Percentiles rank a stretch among this genome's conserved stretches.
Conservation (phyloP, 1,140 invertebrate genomes). For the Trinorchestia longiramus region DNA sequence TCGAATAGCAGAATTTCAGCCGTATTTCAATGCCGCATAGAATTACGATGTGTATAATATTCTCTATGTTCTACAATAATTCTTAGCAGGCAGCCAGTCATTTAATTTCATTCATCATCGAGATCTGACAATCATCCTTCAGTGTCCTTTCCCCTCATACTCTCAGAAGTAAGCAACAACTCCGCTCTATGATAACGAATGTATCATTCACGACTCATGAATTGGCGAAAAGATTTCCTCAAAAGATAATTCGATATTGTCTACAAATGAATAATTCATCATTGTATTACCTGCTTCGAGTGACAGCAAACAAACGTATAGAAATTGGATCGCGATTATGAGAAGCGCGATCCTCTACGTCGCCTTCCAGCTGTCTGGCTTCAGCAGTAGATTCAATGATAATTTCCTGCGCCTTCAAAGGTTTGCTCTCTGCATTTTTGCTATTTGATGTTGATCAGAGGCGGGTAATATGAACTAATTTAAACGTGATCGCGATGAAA, state of each 20-base stretch:
- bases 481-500: no score
- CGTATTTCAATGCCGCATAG: not conserved
- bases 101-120: not conserved
- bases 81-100: not conserved
- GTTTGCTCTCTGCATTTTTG: no score
- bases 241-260: not conserved
- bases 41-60: not conserved
- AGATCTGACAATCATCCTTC: not conserved
- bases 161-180: not conserved
- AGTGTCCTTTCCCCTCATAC: not conserved
- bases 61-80: not conserved
- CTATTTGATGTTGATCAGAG: no score
- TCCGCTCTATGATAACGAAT: not conserved
- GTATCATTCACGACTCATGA: not conserved
- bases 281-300: not conserved
- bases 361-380: not conserved
- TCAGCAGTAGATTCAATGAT: not conserved
- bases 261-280: not conserved
- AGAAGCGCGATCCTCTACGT: not conserved
- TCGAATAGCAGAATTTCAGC: not conserved
- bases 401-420: no score
- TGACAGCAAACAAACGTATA: not conserved
- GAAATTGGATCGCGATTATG: not conserved
- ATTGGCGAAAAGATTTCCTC: not conserved
- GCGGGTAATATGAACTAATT: no score